Base-by-base conservation (phyloP, 2,888 invertebrate species). In the Sthenelais limicola region DNA sequence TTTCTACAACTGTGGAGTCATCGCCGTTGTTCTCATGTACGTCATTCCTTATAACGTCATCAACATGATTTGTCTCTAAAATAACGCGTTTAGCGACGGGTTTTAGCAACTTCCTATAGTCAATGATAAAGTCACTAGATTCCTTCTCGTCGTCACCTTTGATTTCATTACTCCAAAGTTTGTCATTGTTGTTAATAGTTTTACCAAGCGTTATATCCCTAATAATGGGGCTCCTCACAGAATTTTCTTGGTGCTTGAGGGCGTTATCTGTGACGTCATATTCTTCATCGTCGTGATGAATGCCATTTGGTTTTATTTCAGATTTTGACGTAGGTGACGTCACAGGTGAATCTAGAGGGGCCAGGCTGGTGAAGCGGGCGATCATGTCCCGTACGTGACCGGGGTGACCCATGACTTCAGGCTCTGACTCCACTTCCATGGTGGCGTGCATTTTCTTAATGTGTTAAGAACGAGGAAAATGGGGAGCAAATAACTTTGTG, bases 321-420 rank as follows among this genome's bases (percentile, higher is more conserved):
- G 15, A 12, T 2, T 3, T 56, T 18, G 30, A 32, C 56, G 56
- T 9, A 5, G 56, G 28, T 9, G 56, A 12, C 56, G 56, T 32
- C 32, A n/a, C n/a, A n/a, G n/a, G n/a, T n/a, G n/a, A n/a, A n/a
- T n/a, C n/a, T n/a, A n/a, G n/a, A n/a, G n/a, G n/a, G n/a, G 30
- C 56, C 2, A 56, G 32, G 30, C 33, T 12, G 56, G 32, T 56
- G 51, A 68, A 68, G 15, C 47, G 52, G 5, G 68, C 68, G 51
- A 68, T 68, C 68, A 68, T 68, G 52, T 68, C 68, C 24, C 32
- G 28, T 15, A 68, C 68, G 30, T 52, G 30, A 33, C 68, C 68
- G n/a, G 68, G 68, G n/a, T 51, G 49, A 12, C 51, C 52, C 51
- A 51, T 51, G 2, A 68, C 49, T 51, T 68, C 68, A 30, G 47